Conservation (phyloP, 2,113 vertebrate genomes). For the Ailurus styani region DNA sequence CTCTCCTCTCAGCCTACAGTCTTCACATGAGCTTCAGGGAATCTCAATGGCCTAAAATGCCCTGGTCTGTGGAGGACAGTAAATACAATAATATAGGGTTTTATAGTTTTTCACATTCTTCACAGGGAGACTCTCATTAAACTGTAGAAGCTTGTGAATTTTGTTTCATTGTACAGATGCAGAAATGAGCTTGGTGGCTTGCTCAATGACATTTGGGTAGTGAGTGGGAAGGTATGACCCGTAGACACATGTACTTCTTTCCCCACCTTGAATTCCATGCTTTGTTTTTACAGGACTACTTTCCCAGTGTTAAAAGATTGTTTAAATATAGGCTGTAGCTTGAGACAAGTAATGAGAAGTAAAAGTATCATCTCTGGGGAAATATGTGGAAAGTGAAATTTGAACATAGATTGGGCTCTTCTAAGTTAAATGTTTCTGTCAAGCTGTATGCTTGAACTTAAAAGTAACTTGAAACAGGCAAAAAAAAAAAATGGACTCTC, state of each 20-base stretch:
- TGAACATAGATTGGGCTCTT: background rate
- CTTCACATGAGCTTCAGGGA: background rate
- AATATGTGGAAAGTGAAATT: background rate
- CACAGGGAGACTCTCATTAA: background rate
- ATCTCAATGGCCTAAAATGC: background rate
- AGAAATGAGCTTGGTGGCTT: background rate
- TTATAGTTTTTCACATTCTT: background rate
- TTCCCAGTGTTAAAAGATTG: background rate
- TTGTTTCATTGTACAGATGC: background rate
- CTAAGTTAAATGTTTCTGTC: background rate
- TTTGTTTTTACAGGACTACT: background rate
- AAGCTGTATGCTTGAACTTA: background rate
- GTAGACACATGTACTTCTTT: background rate
- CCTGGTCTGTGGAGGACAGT: background rate
- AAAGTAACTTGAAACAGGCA: background rate
- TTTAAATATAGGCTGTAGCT: background rate
- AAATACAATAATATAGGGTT: background rate
- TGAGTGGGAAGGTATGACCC: background rate
- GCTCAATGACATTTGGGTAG: rapidly evolving
- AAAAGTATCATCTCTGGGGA: background rate
- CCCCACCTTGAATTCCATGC: background rate
- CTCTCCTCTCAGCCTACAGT: background rate
- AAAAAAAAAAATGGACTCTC: background rate
- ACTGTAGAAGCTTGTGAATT: background rate
- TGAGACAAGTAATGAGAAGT: background rate